Evolutionary conservation across 2,113 vertebrate species (phyloP).

Genomic region (Cyphomyrus discorhynchus): DNA sequence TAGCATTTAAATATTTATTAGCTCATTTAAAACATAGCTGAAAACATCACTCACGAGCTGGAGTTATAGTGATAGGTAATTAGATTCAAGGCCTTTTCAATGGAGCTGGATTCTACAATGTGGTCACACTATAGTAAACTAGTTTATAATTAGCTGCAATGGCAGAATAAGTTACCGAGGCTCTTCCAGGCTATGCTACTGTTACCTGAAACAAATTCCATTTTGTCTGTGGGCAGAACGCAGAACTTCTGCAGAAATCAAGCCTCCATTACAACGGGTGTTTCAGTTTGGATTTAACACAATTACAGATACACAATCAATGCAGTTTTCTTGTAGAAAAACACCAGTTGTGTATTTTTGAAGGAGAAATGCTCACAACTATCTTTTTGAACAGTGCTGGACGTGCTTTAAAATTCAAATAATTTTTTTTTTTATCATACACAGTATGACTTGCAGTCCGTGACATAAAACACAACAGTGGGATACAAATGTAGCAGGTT

Average conservation of each 20-base stretch:
- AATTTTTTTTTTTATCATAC: too few relatives aligned
- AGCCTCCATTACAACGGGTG: not conserved
- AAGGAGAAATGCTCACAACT: not conserved
- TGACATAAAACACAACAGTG: not conserved
- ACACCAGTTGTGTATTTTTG: not conserved
- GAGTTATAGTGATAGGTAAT: not conserved
- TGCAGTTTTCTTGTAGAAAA: not conserved
- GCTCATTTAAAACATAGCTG: conserved; percentile 12
- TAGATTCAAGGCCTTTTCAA: not conserved
- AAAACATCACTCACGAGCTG: not conserved
- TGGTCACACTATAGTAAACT: not conserved
- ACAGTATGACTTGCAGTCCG: not conserved
- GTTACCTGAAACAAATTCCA: not conserved
- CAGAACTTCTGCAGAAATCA: not conserved
- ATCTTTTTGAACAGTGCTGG: not conserved
- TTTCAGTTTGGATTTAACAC: not conserved
- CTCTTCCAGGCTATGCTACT: not conserved
- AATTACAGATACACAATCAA: not conserved
- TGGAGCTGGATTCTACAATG: not conserved
- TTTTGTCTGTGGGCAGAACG: not conserved
- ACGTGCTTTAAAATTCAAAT: not conserved
- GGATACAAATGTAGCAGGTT: too few relatives aligned
- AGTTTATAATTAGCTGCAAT: not conserved
- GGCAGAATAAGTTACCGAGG: not conserved
- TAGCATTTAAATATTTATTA: conserved; percentile 8